phyloP scores from a whole-genome alignment of 2,888 invertebrate species.

The Stenodema calcarata region DNA sequence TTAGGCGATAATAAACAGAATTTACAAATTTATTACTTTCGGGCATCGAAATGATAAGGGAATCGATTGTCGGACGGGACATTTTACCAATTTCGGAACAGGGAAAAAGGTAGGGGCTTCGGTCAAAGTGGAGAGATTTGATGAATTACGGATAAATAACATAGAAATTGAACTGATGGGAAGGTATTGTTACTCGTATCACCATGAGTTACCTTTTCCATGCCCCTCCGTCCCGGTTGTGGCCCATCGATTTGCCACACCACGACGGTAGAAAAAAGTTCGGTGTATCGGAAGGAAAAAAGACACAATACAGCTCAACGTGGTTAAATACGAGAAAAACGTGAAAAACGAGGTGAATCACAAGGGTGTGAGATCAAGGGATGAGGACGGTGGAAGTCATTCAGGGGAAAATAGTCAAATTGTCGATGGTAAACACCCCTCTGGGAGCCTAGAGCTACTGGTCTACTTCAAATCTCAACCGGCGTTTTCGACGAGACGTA shows the following conservation, averaged over 20 bases:
- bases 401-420: neutral
- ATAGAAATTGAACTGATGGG: neutral
- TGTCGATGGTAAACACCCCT: constrained; percentile 14
- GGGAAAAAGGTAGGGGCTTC: too few relatives aligned
- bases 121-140: too few relatives aligned
- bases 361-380: too few relatives aligned
- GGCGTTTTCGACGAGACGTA: neutral
- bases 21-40: too few relatives aligned
- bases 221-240: neutral
- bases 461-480: neutral
- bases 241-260: constrained; percentile 33
- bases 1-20: too few relatives aligned
- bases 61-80: too few relatives aligned
- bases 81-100: too few relatives aligned
- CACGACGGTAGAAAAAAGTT: neutral
- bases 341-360: too few relatives aligned
- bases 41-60: too few relatives aligned
- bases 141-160: too few relatives aligned
- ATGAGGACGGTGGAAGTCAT: neutral
- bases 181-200: constrained; percentile 14
- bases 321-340: neutral
- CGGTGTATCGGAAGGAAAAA: neutral
- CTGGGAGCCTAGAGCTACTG: neutral
- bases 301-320: neutral
- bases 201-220: constrained; percentile 30